These are phyloP conservation scores for Tiliacea aurago DNA, from an alignment of 2,888 invertebrate genomes.

Conservation along the genomic window DNA sequence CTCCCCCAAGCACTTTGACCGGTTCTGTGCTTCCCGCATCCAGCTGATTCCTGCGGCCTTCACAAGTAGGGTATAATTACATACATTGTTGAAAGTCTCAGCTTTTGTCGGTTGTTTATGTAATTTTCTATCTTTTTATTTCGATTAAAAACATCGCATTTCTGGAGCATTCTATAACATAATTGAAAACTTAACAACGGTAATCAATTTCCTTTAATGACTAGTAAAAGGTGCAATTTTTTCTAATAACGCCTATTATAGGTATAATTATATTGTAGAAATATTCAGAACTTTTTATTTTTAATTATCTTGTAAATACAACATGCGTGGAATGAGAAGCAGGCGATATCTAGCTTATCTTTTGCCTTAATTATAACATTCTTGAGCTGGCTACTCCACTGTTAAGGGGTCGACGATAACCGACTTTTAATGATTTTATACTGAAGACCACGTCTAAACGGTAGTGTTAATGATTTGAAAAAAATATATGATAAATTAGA, in stretches of 20 bases:
- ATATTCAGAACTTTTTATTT: constrained; percentile 27
- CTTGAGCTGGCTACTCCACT: not conserved
- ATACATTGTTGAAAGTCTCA: constrained; percentile 5
- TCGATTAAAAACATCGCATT: constrained; percentile 9
- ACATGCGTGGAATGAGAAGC: constrained; percentile 42
- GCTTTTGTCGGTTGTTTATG: constrained; percentile 15
- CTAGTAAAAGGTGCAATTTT: constrained; percentile 40
- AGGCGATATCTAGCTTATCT: constrained; percentile 8
- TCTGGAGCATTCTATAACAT: constrained; percentile 25
- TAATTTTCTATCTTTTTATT: constrained; percentile 6
- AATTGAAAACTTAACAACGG: constrained; percentile 28
- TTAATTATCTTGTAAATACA: constrained; percentile 46
- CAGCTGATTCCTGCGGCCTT: no score
- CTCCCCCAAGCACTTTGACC: no score
- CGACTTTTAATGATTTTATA: no score
- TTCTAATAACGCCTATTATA: constrained; percentile 46
- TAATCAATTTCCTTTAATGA: constrained; percentile 47
- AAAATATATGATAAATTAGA: no score
- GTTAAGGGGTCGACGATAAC: no score
- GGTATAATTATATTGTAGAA: constrained; percentile 25
- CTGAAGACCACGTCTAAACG: no score
- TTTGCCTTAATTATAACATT: constrained; percentile 27
- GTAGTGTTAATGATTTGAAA: no score
- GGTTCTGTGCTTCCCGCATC: no score
- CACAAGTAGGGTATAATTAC: not conserved